phyloP scores from a whole-genome alignment of 2,888 invertebrate species.

The Cantharis rufa region DNA sequence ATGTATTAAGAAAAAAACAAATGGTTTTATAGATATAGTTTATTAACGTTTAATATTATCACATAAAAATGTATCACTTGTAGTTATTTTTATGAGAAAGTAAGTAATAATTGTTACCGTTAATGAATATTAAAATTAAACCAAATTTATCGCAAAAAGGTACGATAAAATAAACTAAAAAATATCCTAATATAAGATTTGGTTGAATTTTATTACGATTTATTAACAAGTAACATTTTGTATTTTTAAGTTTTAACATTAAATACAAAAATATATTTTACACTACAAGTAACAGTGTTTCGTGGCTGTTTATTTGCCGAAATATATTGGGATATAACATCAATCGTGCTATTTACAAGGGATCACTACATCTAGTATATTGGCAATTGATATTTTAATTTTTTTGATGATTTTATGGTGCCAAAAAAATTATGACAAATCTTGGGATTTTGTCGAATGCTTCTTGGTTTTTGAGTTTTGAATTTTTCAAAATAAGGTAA shows the following conservation, averaged over 20 bases:
- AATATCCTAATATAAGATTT: not conserved
- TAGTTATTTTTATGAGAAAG: conserved; percentile 1
- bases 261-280: conserved; percentile 5
- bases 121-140: not conserved
- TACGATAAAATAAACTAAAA: not conserved
- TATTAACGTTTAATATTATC: not conserved
- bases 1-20: not conserved
- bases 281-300: conserved; percentile 2
- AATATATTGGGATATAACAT: not conserved
- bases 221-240: not conserved
- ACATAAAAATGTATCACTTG: conserved; percentile 3
- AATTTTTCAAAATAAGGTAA: too few species aligned
- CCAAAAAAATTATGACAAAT: too few species aligned
- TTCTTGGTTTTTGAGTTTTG: too few species aligned
- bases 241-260: not conserved
- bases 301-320: not conserved
- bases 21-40: not conserved
- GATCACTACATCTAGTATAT: too few species aligned
- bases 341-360: not conserved
- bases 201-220: not conserved
- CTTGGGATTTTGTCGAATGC: too few species aligned
- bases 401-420: too few species aligned
- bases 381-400: too few species aligned
- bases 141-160: not conserved
- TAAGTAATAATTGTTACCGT: not conserved